Evolutionary conservation across 2,888 invertebrate genomes (phyloP).

Genomic region (Drosophila glabriapex): DNA sequence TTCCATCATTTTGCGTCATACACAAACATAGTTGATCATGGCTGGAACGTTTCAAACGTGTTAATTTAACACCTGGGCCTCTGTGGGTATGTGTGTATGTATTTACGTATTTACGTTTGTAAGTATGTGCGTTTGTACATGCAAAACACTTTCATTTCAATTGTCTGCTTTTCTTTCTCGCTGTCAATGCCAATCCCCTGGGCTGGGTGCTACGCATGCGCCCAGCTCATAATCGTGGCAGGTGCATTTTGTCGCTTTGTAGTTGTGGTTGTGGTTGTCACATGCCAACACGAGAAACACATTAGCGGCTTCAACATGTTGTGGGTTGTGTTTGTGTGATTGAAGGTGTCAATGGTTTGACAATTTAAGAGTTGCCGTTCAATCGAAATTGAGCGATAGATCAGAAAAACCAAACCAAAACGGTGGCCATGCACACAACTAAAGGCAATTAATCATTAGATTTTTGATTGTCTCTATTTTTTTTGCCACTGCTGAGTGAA

Average conservation of each 20-base stretch:
- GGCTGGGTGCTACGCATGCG: constrained; percentile 62
- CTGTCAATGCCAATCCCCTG: constrained; percentile 26
- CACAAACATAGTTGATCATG: constrained; percentile 24
- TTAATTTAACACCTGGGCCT: constrained; percentile 62
- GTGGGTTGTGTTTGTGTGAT: constrained; percentile 25
- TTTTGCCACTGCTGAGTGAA: constrained; percentile 6
- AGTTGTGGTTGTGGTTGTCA: constrained; percentile 44
- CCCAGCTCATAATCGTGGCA: constrained; percentile 14
- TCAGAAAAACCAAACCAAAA: constrained; percentile 19
- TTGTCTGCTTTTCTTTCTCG: background rate
- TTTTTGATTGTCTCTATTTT: constrained; percentile 19
- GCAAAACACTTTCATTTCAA: constrained; percentile 71
- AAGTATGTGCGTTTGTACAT: constrained; percentile 36
- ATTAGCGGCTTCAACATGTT: constrained; percentile 23
- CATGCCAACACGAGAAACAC: constrained; percentile 57
- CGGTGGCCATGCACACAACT: constrained; percentile 31
- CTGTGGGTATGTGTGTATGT: constrained; percentile 22
- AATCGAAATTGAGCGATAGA: constrained; percentile 25
- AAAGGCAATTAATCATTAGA: constrained; percentile 42
- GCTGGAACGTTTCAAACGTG: constrained; percentile 49
- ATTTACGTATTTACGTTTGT: constrained; percentile 17
- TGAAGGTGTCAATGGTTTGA: constrained; percentile 60
- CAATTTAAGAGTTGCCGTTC: constrained; percentile 42
- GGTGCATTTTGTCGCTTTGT: constrained; percentile 32
- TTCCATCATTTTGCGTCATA: constrained; percentile 39